Base-by-base conservation (phyloP, 2,888 invertebrate genomes). In the Athrips mouffetella region DNA sequence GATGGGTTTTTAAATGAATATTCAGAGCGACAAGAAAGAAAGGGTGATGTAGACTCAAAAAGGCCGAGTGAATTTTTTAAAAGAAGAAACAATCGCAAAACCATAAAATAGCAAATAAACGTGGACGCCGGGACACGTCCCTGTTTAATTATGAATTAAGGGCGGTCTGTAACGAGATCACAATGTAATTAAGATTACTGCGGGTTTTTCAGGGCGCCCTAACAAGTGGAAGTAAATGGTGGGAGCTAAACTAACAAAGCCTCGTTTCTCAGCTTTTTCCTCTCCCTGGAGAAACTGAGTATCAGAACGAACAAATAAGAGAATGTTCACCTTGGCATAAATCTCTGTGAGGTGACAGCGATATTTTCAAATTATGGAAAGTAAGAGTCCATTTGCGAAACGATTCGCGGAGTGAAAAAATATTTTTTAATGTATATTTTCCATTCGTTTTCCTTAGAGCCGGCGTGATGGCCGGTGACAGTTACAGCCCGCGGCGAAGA, bases 61-160 rank as follows among this genome's bases (percentile, higher is more conserved):
- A 78, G 67, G 69, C 71, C 66, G 62, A 62, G 67, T 74, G 76
- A 79, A 76, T 80, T 76, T 70, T 76, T 72, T 72, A 73, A 77
- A 76, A 79, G 73, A 68, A 61, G 51, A 62, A 70, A 72, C 75
- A 76, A 83, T 84, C 70, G 77, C 70, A 73, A 78, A 78, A 76
- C 76, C 80, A 81, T 80, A 80, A 83, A 82, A 83, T 80, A 76
- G 74, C 76, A 81, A 82, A 83, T 81, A 85, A 86, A 86, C 83
- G 83, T 83, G 73, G 73, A 65, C 65, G 65, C 66, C 69, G 77
- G 77, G 83, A 79, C 81, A 80, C 74, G 80, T 78, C 78, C 78
- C 81, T 83, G 80, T 84, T 88, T 87, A 86, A 87, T 87, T 87
- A 86, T 87, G 85, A 87, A 86, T 85, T 84, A 87, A 76, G 80